These are phyloP conservation scores for Phoenicopterus ruber DNA, from an alignment of 2,113 vertebrate species.

Conservation along the genomic window DNA sequence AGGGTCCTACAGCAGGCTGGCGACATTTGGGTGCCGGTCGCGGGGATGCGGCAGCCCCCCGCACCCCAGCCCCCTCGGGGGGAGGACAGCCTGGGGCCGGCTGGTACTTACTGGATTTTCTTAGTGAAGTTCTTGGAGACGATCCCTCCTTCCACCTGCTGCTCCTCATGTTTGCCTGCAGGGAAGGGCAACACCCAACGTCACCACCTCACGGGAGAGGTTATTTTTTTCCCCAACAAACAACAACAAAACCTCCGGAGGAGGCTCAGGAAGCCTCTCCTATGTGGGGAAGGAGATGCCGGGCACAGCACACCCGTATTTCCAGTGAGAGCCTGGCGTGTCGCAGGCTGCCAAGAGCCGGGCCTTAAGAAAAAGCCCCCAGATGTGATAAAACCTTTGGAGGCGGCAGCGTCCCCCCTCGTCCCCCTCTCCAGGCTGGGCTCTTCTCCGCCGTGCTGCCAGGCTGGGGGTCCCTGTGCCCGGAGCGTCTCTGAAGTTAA, in stretches of 20 bases:
- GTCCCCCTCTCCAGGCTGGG: no score
- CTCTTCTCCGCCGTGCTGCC: neutral
- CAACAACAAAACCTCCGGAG: neutral
- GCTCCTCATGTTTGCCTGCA: slow-evolving; percentile 93
- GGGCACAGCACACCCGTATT: neutral
- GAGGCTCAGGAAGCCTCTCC: neutral
- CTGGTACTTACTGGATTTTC: slow-evolving; percentile 95
- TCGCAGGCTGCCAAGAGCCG: neutral
- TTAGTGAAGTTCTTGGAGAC: slow-evolving; percentile 99
- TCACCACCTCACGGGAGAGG: neutral
- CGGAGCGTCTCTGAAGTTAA: neutral
- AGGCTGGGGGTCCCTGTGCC: neutral
- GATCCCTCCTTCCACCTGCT: slow-evolving; percentile 94
- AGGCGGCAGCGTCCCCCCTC: neutral
- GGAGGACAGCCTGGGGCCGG: fast-evolving
- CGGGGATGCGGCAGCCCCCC: neutral
- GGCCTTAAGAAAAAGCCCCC: neutral
- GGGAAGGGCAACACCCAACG: neutral
- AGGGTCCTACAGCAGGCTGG: neutral
- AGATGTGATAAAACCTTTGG: neutral
- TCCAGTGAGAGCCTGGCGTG: neutral
- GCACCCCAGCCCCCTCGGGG: fast-evolving
- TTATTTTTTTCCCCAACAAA: neutral
- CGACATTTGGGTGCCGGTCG: neutral
- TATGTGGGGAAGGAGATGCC: neutral